Evolutionary conservation across 2,113 vertebrate genomes (phyloP), one percentile per base, ranked within the genome.

Genomic region (Hypocryptadius cinnamomeus): DNA sequence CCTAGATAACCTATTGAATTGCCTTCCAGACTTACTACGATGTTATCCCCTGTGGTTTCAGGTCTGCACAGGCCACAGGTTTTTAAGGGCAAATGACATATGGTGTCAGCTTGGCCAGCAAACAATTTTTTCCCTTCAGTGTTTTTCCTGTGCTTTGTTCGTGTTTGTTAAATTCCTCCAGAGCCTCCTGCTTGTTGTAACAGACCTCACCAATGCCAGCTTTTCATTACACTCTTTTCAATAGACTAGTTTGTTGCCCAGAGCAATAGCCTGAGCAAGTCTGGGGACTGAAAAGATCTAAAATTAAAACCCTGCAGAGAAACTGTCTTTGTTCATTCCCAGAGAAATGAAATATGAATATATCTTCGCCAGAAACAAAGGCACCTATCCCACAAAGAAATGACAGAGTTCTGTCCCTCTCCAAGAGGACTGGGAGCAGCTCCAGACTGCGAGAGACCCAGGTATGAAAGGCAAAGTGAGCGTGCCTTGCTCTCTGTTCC

Each of bases 261-360:
- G 40, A 92, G 78, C 84, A 64, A 91, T 89, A 87, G n/a, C 21
- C 48, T 73, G 59, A 87, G 40, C 42, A 83, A 61, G 27, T 33
- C 76, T 48, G 27, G 45, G 54, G 54, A 66, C 79, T 83, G 71
- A 74, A 94, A 60, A 64, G n/a, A 76, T 85, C 81, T 76, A 69
- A 89, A 95, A 89, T 85, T 74, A 94, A 92, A 89, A 81, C 47
- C 31, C 40, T 64, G 79, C 4, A 4, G 87, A 74, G 65, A 81
- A 87, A 78, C 28, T 33, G 56, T 33, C 28, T 85, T 79, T 87
- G 66, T 82, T 95, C 63, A 79, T 79, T 92, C 71, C 8, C n/a
- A 82, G 40, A 50, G 23, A 85, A 91, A 72, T 37, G 2, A 72
- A 92, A 82, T 68, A 17, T 0, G 0, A 59, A 23, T 45, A 31